Percentiles rank a stretch among this genome's conserved stretches.
Evolutionary conservation across 2,797 vertebrate species (phyloP).

Genomic region (Natrix natrix): DNA sequence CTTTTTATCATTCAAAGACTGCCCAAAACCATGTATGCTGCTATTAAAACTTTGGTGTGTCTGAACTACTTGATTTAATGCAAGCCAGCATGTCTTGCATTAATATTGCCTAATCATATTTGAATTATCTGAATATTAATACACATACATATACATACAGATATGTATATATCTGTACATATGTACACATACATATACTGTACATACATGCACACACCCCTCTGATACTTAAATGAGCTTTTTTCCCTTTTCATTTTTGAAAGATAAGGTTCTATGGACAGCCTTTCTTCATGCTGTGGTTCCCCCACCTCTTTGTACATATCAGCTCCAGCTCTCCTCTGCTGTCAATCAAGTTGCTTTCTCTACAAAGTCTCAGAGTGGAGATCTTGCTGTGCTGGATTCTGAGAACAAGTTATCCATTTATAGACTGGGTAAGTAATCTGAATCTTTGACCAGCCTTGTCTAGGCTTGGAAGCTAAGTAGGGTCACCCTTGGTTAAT

Average conservation of each 20-base stretch:
- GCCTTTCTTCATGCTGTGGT: conserved; percentile 84
- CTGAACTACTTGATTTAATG: background rate
- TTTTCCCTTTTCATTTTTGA: conserved; percentile 18
- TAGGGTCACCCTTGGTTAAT: background rate
- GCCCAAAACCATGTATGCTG: background rate
- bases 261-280: conserved; percentile 89
- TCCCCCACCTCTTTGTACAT: conserved; percentile 91
- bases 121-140: background rate
- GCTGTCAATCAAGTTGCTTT: conserved; percentile 86
- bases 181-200: background rate
- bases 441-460: background rate
- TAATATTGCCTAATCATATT: background rate
- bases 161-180: background rate
- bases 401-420: conserved; percentile 77
- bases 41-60: background rate
- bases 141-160: background rate
- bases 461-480: background rate
- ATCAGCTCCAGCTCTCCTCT: conserved; percentile 78
- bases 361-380: conserved; percentile 72
- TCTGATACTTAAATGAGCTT: background rate
- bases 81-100: background rate
- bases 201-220: background rate
- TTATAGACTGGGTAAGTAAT: conserved; percentile 77
- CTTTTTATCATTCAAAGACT: background rate
- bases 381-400: conserved; percentile 83